Evolutionary conservation across 2,888 invertebrate genomes (phyloP).

Genomic region (Octonoba sinensis): DNA sequence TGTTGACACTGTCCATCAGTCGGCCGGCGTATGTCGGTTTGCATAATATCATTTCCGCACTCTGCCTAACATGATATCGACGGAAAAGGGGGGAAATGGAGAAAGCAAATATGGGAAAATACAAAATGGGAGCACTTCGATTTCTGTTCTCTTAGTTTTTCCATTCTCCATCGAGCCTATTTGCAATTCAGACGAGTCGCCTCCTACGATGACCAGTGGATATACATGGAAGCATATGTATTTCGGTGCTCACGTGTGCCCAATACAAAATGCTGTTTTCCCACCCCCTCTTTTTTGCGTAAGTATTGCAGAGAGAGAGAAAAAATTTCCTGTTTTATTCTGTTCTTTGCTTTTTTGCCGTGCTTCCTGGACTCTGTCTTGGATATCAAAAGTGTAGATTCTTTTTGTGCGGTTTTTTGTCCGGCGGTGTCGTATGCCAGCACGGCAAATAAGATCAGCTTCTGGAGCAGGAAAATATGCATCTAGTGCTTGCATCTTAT

Average conservation of each 20-base stretch:
- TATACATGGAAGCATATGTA: conserved; percentile 58
- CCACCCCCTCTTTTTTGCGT: too few relatives aligned
- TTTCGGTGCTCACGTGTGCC: conserved; percentile 48
- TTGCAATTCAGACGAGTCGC: conserved; percentile 58
- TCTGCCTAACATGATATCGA: conserved; percentile 47
- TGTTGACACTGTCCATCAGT: conserved; percentile 62
- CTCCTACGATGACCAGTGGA: conserved; percentile 51
- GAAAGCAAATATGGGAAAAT: conserved; percentile 52
- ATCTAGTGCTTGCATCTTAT: too few relatives aligned
- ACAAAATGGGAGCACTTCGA: conserved; percentile 51
- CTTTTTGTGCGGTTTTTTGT: too few relatives aligned
- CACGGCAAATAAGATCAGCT: neutral
- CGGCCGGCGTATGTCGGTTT: conserved; percentile 54
- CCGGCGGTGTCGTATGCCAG: neutral
- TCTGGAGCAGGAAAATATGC: too few relatives aligned
- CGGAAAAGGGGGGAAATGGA: conserved; percentile 9
- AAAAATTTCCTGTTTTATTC: too few relatives aligned
- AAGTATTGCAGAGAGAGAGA: too few relatives aligned
- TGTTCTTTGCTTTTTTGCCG: too few relatives aligned
- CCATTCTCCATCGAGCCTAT: conserved; percentile 32
- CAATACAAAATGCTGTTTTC: conserved; percentile 38
- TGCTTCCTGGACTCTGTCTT: too few relatives aligned
- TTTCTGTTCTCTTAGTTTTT: conserved; percentile 24
- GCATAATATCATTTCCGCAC: conserved; percentile 60
- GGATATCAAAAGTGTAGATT: too few relatives aligned